Evolutionary conservation across 53 echinoderm and acorn worm genomes (phyloP).

Genomic region (Paracentrotus lividus): DNA sequence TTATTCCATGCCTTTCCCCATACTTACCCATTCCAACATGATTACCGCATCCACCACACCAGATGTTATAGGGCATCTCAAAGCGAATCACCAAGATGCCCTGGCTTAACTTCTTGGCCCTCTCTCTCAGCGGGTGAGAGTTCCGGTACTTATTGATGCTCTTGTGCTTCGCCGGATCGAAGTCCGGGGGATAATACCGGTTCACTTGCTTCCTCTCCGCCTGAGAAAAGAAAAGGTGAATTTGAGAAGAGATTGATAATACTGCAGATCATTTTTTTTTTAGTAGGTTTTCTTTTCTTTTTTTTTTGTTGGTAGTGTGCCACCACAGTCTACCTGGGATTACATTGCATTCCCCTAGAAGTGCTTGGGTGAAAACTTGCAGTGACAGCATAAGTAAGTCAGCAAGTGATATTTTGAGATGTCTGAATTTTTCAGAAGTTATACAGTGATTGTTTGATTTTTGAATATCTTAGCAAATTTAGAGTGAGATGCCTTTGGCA

Average conservation of each 20-base stretch:
- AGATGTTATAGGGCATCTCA: constrained; percentile 99
- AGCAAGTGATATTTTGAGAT: too few species aligned
- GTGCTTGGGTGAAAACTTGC: too few species aligned
- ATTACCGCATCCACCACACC: constrained; percentile 98
- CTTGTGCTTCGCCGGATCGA: constrained; percentile 96
- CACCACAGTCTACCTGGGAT: too few species aligned
- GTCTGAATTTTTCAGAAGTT: too few species aligned
- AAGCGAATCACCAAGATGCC: constrained; percentile 98
- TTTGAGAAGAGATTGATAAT: background rate
- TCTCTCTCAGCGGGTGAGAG: constrained; percentile 94
- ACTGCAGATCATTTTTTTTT: background rate
- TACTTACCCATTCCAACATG: constrained; percentile 98
- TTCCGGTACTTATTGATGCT: constrained; percentile 96
- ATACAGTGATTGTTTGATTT: too few species aligned
- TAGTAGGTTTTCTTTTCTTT: too few species aligned
- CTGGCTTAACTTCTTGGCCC: constrained; percentile 91
- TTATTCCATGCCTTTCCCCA: too few species aligned
- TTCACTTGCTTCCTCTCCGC: constrained; percentile 96
- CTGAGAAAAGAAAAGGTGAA: constrained; percentile 53
- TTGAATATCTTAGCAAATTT: too few species aligned
- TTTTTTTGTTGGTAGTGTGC: too few species aligned
- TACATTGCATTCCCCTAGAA: too few species aligned
- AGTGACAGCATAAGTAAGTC: too few species aligned
- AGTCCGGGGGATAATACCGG: constrained; percentile 99
- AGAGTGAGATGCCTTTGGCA: too few species aligned